Conservation (phyloP, 2,113 vertebrate genomes). For the Nothoprocta pentlandii region DNA sequence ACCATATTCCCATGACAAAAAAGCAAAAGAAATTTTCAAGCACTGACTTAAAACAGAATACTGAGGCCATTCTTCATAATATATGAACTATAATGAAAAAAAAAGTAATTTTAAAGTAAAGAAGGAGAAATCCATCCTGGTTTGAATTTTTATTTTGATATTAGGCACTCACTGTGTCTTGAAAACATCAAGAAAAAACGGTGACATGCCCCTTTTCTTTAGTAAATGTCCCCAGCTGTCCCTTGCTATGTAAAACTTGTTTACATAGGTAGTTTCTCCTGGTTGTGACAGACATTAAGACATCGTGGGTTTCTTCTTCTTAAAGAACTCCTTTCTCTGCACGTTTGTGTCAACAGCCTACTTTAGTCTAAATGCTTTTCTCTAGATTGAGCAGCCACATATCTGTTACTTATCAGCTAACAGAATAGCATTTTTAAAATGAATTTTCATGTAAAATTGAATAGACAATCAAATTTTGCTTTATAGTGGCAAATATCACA, state of each 20-base stretch:
- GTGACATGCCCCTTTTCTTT: background rate
- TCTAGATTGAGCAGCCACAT: background rate
- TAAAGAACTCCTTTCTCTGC: background rate
- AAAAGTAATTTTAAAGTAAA: background rate
- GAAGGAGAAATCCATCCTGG: background rate
- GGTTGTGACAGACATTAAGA: constrained; percentile 81
- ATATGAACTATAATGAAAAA: background rate
- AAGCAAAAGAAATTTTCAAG: constrained; percentile 1
- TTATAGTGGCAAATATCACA: background rate
- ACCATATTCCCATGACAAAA: background rate
- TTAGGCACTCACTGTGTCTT: background rate
- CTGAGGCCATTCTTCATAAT: background rate
- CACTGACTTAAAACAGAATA: background rate
- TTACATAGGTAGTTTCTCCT: constrained; percentile 19
- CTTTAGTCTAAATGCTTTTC: background rate
- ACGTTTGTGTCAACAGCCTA: background rate
- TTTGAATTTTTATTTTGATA: background rate
- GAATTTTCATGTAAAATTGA: background rate
- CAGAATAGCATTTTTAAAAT: background rate
- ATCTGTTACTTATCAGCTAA: background rate
- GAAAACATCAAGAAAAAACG: background rate
- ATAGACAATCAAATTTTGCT: background rate
- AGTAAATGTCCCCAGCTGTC: background rate
- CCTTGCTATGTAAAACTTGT: background rate
- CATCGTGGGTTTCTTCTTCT: background rate